phyloP scores from a whole-genome alignment of 2,797 vertebrate species.

The Peromyscus aztecus region DNA sequence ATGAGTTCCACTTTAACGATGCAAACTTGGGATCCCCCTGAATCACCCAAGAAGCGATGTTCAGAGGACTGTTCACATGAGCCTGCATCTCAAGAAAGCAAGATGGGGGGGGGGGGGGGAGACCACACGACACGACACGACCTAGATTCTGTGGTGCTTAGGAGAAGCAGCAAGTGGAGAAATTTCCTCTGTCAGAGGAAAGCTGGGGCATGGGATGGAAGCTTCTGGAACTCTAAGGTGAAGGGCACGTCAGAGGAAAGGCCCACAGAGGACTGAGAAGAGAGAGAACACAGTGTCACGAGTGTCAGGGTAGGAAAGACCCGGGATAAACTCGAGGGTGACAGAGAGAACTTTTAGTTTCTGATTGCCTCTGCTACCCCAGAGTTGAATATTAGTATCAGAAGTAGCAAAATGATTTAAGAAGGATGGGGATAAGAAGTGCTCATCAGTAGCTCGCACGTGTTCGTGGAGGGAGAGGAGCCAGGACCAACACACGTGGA shows the following conservation, averaged over 20 bases:
- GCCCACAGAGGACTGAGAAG: not conserved
- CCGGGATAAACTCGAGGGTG: not conserved
- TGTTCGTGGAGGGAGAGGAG: not conserved
- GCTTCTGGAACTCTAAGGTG: not conserved
- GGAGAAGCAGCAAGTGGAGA: not conserved
- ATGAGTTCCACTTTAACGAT: not conserved
- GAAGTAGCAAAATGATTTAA: not conserved
- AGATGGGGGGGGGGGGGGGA: not conserved
- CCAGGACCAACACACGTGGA: not conserved
- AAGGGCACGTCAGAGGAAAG: not conserved
- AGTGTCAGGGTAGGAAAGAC: not conserved
- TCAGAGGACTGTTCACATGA: not conserved
- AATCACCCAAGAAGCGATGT: not conserved
- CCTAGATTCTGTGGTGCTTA: not conserved
- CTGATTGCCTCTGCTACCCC: not conserved
- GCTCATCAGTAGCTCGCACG: not conserved
- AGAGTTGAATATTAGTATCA: not conserved
- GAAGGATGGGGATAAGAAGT: not conserved
- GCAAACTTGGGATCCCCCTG: not conserved
- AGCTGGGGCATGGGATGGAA: not conserved
- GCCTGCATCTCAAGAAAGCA: not conserved
- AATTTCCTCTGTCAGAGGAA: not conserved
- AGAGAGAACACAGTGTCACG: not conserved
- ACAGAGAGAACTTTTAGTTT: not conserved
- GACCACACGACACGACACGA: no score